phyloP scores from a whole-genome alignment of 2,797 vertebrate species.

The Erithacus rubecula region DNA sequence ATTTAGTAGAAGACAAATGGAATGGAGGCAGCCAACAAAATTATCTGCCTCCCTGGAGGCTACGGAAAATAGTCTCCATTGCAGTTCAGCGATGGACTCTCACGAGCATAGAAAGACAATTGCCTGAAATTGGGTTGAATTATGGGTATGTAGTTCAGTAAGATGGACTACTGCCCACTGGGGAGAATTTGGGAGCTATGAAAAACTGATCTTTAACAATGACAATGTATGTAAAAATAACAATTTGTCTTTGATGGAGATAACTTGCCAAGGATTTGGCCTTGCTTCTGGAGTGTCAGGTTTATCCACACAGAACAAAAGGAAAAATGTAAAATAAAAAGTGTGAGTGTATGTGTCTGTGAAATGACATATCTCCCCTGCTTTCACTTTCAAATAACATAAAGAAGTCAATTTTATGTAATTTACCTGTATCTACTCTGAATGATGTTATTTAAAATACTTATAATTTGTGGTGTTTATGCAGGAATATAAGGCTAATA shows the following conservation, averaged over 20 bases:
- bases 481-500: not conserved
- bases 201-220: conserved; percentile 56
- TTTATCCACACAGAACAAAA: not conserved
- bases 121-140: conserved; percentile 37
- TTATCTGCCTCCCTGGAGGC: conserved; percentile 36
- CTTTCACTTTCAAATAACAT: not conserved
- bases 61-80: conserved; percentile 38
- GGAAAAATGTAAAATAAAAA: not conserved
- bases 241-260: not conserved
- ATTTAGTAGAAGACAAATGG: not conserved
- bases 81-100: conserved; percentile 4
- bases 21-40: conserved; percentile 7
- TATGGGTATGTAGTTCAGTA: conserved; percentile 47
- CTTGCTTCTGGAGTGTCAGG: not conserved
- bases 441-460: conserved; percentile 8
- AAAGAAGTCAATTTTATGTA: not conserved
- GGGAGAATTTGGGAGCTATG: conserved; percentile 58
- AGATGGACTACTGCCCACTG: conserved; percentile 53
- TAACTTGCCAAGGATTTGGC: conserved; percentile 22
- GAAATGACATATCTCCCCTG: not conserved
- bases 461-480: not conserved
- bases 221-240: conserved; percentile 36
- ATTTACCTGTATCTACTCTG: conserved; percentile 10
- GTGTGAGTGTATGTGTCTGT: rapidly evolving
- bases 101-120: conserved; percentile 17